These are phyloP conservation scores for Adelges cooleyi DNA, from an alignment of 1,140 invertebrate genomes.

Conservation along the genomic window DNA sequence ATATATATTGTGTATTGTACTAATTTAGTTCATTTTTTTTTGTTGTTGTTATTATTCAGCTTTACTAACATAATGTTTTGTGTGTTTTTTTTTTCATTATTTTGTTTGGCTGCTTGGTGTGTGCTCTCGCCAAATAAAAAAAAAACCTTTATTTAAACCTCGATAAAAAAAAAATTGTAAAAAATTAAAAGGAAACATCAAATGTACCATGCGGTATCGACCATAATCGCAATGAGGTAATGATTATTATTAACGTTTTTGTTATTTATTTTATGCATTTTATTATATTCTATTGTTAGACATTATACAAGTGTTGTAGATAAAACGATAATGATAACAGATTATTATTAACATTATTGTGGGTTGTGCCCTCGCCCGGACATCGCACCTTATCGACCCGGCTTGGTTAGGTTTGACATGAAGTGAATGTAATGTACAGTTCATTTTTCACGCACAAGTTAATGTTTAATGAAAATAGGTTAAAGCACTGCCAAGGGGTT, in stretches of 20 bases:
- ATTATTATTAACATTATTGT: too few relatives aligned
- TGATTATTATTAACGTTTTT: background rate
- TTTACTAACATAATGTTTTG: slow-evolving; percentile 25
- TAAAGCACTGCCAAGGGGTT: too few relatives aligned
- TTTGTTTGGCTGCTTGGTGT: slow-evolving; percentile 25
- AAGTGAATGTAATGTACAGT: too few relatives aligned
- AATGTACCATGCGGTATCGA: slow-evolving; percentile 85
- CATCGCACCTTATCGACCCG: too few relatives aligned
- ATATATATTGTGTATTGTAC: slow-evolving; percentile 6
- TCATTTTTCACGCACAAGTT: too few relatives aligned
- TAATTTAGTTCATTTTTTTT: slow-evolving; percentile 23
- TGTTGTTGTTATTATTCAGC: slow-evolving; percentile 17
- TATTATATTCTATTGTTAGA: too few relatives aligned
- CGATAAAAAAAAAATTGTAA: slow-evolving; percentile 18
- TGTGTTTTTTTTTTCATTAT: slow-evolving; percentile 23
- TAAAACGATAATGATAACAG: too few relatives aligned
- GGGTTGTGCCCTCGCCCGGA: too few relatives aligned
- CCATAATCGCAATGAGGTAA: slow-evolving; percentile 85
- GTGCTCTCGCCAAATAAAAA: slow-evolving; percentile 26
- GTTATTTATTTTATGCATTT: too few relatives aligned
- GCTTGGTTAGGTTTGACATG: too few relatives aligned
- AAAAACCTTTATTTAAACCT: slow-evolving; percentile 9
- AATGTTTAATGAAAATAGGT: too few relatives aligned
- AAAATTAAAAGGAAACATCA: slow-evolving; percentile 52
- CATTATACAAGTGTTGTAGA: too few relatives aligned